Conservation (phyloP, 2,888 invertebrate genomes). For the Dexiosoma caninum region DNA sequence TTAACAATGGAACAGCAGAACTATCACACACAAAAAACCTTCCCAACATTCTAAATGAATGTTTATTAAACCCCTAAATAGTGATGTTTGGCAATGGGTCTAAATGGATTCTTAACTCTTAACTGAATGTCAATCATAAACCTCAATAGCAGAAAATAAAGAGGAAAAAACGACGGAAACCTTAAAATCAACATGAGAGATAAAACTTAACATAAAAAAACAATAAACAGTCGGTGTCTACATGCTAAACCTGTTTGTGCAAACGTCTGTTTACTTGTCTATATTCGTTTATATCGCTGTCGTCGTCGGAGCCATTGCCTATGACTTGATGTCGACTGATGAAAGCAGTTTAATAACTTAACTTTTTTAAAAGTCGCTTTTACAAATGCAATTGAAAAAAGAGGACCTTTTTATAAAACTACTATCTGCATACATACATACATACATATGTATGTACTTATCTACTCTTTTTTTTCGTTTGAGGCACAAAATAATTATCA, state of each 20-base stretch:
- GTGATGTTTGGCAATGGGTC: too few relatives aligned
- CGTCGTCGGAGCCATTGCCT: conserved; percentile 8
- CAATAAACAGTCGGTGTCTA: background rate
- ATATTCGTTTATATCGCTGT: background rate
- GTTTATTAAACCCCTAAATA: too few relatives aligned
- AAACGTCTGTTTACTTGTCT: background rate
- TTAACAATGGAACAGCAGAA: too few relatives aligned
- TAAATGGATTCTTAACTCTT: too few relatives aligned
- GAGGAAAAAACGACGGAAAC: background rate
- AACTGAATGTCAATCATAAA: conserved; percentile 23
- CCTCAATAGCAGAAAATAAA: conserved; percentile 24
- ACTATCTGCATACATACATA: too few relatives aligned
- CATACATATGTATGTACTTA: background rate
- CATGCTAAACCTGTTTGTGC: conserved; percentile 1
- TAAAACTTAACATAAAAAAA: too few relatives aligned
- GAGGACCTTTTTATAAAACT: too few relatives aligned
- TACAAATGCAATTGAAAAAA: background rate
- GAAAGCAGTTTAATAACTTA: conserved; percentile 55
- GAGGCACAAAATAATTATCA: background rate
- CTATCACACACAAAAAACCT: too few relatives aligned
- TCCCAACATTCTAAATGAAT: too few relatives aligned
- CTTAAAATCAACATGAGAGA: background rate
- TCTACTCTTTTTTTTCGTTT: background rate
- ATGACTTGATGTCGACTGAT: conserved; percentile 52
- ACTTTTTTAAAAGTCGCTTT: background rate